phyloP scores from a whole-genome alignment of 2,113 vertebrate species.

The Oxygymnocypris stewartii region DNA sequence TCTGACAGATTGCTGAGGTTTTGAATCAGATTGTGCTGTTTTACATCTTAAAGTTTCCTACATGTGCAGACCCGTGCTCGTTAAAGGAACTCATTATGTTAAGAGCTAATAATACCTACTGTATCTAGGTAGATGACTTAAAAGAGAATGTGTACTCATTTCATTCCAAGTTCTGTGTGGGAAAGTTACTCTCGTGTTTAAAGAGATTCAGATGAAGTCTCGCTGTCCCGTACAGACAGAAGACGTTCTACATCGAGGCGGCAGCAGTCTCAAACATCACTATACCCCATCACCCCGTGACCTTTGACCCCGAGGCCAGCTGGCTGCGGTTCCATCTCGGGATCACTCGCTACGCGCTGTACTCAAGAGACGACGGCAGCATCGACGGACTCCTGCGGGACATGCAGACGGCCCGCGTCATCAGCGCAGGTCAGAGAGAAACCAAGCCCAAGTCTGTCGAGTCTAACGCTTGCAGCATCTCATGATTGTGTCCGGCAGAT shows the following conservation, averaged over 20 bases:
- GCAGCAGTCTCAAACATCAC: slow-evolving; percentile 68
- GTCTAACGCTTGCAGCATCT: neutral
- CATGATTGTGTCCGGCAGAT: slow-evolving; percentile 66
- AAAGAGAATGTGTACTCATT: neutral
- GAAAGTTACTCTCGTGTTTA: neutral
- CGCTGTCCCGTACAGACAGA: slow-evolving; percentile 63
- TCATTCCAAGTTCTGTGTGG: neutral
- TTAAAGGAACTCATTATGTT: neutral
- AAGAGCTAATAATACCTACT: neutral
- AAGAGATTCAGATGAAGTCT: neutral
- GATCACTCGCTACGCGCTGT: slow-evolving; percentile 85
- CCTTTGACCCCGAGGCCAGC: slow-evolving; percentile 75
- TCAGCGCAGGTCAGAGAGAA: slow-evolving; percentile 79
- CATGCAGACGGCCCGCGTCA: slow-evolving; percentile 72
- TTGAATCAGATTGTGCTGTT: neutral
- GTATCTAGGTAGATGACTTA: neutral
- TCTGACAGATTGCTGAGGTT: neutral
- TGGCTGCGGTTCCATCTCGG: slow-evolving; percentile 94
- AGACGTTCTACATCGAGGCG: slow-evolving; percentile 69
- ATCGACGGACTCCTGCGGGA: slow-evolving; percentile 79
- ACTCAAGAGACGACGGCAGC: slow-evolving; percentile 75
- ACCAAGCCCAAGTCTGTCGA: neutral
- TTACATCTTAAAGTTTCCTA: neutral
- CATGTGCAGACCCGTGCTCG: neutral
- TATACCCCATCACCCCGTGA: slow-evolving; percentile 61